Evolutionary conservation across 2,113 vertebrate species (phyloP).

Genomic region (Cephalopholis sonnerati): DNA sequence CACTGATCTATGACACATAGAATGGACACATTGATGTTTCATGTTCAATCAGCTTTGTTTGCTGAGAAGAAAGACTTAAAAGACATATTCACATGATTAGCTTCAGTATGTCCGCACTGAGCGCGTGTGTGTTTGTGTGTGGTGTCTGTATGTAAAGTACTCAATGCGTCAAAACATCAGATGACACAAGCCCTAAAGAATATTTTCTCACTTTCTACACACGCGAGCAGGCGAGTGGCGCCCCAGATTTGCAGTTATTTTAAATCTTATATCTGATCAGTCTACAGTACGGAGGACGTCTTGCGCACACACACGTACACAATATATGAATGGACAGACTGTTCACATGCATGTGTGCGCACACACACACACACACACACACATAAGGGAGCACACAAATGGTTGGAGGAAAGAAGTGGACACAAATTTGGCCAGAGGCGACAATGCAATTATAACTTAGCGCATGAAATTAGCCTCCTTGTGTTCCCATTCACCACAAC

Average conservation of each 20-base stretch:
- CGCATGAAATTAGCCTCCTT: constrained; percentile 79
- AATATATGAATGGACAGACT: constrained; percentile 19
- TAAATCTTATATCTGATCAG: constrained; percentile 46
- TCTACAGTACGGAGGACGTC: not conserved
- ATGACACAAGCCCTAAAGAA: constrained; percentile 55
- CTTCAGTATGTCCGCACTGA: constrained; percentile 10
- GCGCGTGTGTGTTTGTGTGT: constrained; percentile 13
- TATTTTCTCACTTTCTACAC: constrained; percentile 44
- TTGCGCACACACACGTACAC: not conserved
- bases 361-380: not conserved
- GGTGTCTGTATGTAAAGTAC: constrained; percentile 18
- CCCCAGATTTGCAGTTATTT: constrained; percentile 43
- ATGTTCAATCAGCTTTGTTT: constrained; percentile 46
- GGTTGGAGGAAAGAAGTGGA: constrained; percentile 55
- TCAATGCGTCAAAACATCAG: constrained; percentile 39
- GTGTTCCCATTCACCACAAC: constrained; percentile 75
- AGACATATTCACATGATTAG: constrained; percentile 56
- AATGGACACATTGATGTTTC: constrained; percentile 68
- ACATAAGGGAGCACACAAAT: constrained; percentile 17
- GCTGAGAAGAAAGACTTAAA: constrained; percentile 27
- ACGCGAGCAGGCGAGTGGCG: constrained; percentile 1
- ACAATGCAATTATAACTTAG: constrained; percentile 81
- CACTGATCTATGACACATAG: constrained; percentile 47
- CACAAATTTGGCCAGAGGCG: constrained; percentile 76
- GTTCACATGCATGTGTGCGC: not conserved